phyloP scores from a whole-genome alignment of 2,113 vertebrate genomes.

The Rattus norvegicus region GRCr8 NC_086023.1:156004501-156005000 shows the following conservation, averaged over 20 bases:
- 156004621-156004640: background rate
- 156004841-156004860: background rate
- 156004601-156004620: constrained; percentile 4
- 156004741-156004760: constrained; percentile 34
- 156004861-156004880: background rate
- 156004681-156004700: constrained; percentile 74
- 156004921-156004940: background rate
- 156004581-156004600: background rate
- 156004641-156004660: background rate
- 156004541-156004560: background rate
- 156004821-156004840: background rate
- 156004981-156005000: background rate
- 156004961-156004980: background rate
- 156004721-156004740: constrained; percentile 55
- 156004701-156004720: constrained; percentile 70
- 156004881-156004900: background rate
- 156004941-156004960: background rate
- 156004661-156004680: constrained; percentile 77
- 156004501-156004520: background rate
- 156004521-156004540: background rate
- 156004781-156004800: constrained; percentile 63
- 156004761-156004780: background rate
- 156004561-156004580: background rate
- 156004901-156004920: background rate
- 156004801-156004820: constrained; percentile 9